phyloP scores from a whole-genome alignment of 92 coral and sea anemone species.

The Parazoanthus atlanticus region DNA sequence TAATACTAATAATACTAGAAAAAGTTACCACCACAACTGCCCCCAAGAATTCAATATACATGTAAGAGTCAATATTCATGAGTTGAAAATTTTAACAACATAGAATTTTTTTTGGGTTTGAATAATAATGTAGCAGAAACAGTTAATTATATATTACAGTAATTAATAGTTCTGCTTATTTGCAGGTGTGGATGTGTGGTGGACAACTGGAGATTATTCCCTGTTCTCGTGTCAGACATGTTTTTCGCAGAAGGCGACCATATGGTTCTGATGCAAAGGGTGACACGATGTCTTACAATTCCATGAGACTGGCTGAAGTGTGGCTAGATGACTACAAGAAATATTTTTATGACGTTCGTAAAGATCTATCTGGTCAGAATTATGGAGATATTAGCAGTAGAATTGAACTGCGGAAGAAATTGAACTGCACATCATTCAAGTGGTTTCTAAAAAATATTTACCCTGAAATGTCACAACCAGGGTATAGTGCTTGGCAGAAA shows the following conservation, averaged over 20 bases:
- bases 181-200: conserved; percentile 99
- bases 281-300: conserved; percentile 87
- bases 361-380: conserved; percentile 62
- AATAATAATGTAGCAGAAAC: background rate
- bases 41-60: too few species aligned
- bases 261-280: conserved; percentile 85
- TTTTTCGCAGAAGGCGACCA: conserved; percentile 89
- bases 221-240: conserved; percentile 94
- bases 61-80: too few species aligned
- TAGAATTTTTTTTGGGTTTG: too few species aligned
- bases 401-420: conserved; percentile 68
- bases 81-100: too few species aligned
- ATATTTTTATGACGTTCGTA: conserved; percentile 73
- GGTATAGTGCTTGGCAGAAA: conserved; percentile 52
- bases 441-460: conserved; percentile 89
- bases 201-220: conserved; percentile 89
- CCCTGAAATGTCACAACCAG: conserved; percentile 84
- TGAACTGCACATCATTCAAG: conserved; percentile 83
- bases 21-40: too few species aligned
- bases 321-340: conserved; percentile 96
- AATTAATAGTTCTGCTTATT: background rate
- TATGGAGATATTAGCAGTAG: conserved; percentile 85
- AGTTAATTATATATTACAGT: background rate
- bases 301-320: conserved; percentile 98
- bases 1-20: too few species aligned